Evolutionary conservation across 2,113 vertebrate genomes (phyloP).

Genomic region (Petromus typicus): DNA sequence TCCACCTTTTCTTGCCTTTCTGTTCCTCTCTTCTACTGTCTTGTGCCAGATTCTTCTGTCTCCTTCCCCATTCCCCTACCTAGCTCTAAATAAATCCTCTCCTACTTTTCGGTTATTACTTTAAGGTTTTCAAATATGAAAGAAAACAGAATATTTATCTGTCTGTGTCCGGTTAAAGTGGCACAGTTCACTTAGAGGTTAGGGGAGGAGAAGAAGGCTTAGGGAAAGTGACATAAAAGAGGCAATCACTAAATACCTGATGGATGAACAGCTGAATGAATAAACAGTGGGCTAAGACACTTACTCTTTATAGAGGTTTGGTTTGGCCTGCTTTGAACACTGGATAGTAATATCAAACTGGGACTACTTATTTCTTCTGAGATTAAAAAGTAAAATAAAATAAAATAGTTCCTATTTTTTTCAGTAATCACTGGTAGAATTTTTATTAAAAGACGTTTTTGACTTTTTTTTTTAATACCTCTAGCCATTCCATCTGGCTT

Average conservation of each 20-base stretch:
- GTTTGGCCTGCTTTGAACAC: conserved; percentile 16
- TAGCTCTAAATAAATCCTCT: neutral
- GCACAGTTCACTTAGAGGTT: neutral
- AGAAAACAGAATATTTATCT: neutral
- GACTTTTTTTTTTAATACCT: conserved; percentile 28
- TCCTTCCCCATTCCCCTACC: neutral
- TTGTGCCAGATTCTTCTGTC: neutral
- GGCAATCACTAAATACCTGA: neutral
- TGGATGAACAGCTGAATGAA: neutral
- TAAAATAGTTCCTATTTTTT: neutral
- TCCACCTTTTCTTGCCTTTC: neutral
- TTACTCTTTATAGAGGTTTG: neutral
- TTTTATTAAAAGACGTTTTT: neutral
- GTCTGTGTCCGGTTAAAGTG: neutral
- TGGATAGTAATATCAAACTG: neutral
- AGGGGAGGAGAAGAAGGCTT: neutral
- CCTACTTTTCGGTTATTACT: neutral
- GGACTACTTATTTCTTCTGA: neutral
- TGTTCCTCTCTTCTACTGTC: neutral
- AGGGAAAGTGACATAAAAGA: neutral
- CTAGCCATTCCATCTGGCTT: neutral
- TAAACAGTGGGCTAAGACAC: neutral
- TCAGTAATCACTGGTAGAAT: neutral
- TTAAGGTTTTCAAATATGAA: neutral
- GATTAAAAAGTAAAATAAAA: neutral